Evolutionary conservation across 2,113 vertebrate species (phyloP).

Genomic region (Cephalopterus ornatus): DNA sequence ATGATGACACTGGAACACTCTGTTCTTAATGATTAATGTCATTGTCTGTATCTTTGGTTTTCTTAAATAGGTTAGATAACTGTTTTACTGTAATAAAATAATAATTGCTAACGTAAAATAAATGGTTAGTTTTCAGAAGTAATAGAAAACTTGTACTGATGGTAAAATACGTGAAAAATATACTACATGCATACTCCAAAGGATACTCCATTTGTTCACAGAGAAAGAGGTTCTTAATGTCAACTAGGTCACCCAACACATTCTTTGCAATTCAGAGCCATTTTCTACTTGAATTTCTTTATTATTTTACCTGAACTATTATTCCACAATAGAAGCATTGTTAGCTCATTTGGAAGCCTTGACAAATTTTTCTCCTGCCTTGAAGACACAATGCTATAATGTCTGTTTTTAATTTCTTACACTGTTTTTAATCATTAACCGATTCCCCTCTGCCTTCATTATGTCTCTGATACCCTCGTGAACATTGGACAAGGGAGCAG

Average conservation of each 20-base stretch:
- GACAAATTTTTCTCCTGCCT: not conserved
- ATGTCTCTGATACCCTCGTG: not conserved
- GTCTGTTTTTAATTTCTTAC: not conserved
- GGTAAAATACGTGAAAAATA: not conserved
- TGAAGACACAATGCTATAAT: not conserved
- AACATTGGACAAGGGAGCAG: not conserved
- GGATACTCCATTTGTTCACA: not conserved
- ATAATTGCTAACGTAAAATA: not conserved
- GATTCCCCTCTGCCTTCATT: not conserved
- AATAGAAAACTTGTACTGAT: not conserved
- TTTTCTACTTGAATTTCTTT: not conserved
- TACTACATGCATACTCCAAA: not conserved
- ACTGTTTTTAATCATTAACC: not conserved
- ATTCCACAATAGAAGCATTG: not conserved
- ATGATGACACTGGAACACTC: not conserved
- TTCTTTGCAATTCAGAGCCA: not conserved
- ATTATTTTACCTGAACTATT: not conserved
- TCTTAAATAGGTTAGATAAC: not conserved
- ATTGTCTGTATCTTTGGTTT: not conserved
- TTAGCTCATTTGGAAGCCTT: not conserved
- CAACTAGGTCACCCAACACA: not conserved
- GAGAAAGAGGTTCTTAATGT: not conserved
- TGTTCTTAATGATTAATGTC: not conserved
- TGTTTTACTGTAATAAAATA: not conserved
- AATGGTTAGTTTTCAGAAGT: not conserved